Evolutionary conservation across 35 echinoderm and acorn worm genomes (phyloP).

Genomic region (Nesometra sesokonis): DNA sequence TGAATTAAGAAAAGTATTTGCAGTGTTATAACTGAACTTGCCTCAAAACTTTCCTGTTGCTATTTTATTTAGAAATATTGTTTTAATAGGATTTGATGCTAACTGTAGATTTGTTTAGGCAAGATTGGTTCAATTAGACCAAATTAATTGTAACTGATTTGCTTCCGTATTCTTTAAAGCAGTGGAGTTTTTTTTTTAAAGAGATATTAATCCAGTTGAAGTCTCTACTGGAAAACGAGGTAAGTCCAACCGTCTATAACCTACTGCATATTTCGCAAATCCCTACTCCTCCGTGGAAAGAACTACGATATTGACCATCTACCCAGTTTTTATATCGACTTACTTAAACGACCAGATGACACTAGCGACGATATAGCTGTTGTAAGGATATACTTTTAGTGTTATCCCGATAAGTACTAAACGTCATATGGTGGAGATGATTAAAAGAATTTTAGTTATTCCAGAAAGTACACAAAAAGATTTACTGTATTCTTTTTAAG

Average conservation of each 20-base stretch:
- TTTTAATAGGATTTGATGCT: too few species aligned
- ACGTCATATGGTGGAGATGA: conserved; percentile 59
- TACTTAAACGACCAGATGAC: conserved; percentile 91
- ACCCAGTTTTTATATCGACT: conserved; percentile 93
- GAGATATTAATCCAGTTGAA: conserved; percentile 54
- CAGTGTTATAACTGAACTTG: too few species aligned
- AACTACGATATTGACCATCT: conserved; percentile 68
- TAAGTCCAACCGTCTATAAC: conserved; percentile 75
- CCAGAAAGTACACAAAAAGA: too few species aligned
- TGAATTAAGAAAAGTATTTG: too few species aligned
- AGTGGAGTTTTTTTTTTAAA: conserved; percentile 34
- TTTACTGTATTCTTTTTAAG: too few species aligned
- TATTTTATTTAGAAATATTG: too few species aligned
- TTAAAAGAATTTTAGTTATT: too few species aligned
- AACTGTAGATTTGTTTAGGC: too few species aligned
- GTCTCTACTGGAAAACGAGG: conserved; percentile 60
- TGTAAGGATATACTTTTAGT: conserved; percentile 80
- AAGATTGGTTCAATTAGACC: too few species aligned
- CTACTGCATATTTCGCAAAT: conserved; percentile 61
- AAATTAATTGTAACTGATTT: too few species aligned
- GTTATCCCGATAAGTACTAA: conserved; percentile 74
- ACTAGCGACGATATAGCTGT: conserved; percentile 94
- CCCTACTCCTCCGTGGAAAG: conserved; percentile 54
- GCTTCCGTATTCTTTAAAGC: conserved; percentile 16
- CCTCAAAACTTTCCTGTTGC: too few species aligned